Conservation (phyloP, 2,888 invertebrate genomes). For the Dascillus cervinus region DNA sequence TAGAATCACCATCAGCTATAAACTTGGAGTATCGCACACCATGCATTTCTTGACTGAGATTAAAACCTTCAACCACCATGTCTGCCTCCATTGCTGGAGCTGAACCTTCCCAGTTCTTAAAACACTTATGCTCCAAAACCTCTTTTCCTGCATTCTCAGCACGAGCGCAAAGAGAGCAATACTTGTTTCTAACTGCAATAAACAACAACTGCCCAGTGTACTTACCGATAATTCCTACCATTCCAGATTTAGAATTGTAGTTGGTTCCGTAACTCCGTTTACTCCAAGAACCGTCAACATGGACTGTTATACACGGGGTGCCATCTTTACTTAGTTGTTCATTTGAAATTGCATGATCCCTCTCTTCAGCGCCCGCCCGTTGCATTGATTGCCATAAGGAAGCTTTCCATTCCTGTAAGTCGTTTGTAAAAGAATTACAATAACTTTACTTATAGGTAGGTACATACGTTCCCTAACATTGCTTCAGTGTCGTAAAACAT, state of each 20-base stretch:
- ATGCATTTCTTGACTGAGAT: slow-evolving; percentile 14
- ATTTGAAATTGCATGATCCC: slow-evolving; percentile 9
- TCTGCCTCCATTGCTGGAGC: slow-evolving; percentile 18
- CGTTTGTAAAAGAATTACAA: too few relatives aligned
- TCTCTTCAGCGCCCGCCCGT: slow-evolving; percentile 13
- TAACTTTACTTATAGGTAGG: too few relatives aligned
- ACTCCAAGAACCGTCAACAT: slow-evolving; percentile 22
- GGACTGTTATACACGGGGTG: slow-evolving; percentile 19
- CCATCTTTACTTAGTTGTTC: slow-evolving; percentile 13
- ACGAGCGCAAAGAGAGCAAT: slow-evolving; percentile 17
- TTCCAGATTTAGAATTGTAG: slow-evolving; percentile 19
- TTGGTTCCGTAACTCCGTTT: slow-evolving; percentile 19
- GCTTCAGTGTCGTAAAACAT: too few relatives aligned
- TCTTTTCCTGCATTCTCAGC: slow-evolving; percentile 6
- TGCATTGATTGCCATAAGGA: too few relatives aligned
- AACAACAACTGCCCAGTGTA: slow-evolving; percentile 16
- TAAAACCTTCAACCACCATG: slow-evolving; percentile 18
- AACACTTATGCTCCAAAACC: slow-evolving; percentile 13
- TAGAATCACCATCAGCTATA: too few relatives aligned
- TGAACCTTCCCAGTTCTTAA: slow-evolving; percentile 16
- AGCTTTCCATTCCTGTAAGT: too few relatives aligned
- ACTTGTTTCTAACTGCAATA: slow-evolving; percentile 19
- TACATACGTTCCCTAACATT: too few relatives aligned
- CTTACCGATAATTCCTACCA: slow-evolving; percentile 17
- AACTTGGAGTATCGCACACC: too few relatives aligned